A percentile compares a stretch with the other conserved stretches of the same genome.
These are phyloP conservation scores for Cataglyphis hispanica DNA, from an alignment of 1,140 invertebrate genomes.

Conservation along the genomic window DNA sequence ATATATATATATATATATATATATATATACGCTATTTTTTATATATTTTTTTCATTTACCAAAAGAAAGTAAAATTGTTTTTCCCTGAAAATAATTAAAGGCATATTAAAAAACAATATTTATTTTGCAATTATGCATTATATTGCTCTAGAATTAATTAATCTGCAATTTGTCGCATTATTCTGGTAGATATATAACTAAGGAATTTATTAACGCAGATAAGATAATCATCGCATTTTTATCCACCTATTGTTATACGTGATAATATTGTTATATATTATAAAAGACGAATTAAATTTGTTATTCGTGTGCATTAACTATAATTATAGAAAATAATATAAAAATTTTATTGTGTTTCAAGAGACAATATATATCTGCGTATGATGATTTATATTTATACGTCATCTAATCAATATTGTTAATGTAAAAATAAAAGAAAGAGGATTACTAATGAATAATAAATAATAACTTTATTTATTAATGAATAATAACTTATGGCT, in stretches of 20 bases:
- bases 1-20: too few species aligned
- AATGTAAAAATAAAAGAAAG: neutral
- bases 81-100: neutral
- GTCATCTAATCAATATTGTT: neutral
- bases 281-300: neutral
- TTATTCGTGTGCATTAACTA: neutral
- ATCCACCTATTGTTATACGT: constrained; percentile 52
- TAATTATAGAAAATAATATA: neutral
- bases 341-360: constrained; percentile 17
- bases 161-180: neutral
- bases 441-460: constrained; percentile 5
- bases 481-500: neutral
- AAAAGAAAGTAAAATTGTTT: neutral
- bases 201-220: constrained; percentile 42
- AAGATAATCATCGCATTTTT: constrained; percentile 71
- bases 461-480: too few species aligned
- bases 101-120: neutral
- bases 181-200: neutral
- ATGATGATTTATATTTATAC: neutral
- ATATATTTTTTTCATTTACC: neutral
- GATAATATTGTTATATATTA: constrained; percentile 59
- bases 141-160: neutral
- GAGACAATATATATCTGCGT: neutral
- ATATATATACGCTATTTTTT: too few species aligned
- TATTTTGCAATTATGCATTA: neutral